phyloP scores from a whole-genome alignment of 1,140 invertebrate genomes.

The Drosophila sechellia region DNA sequence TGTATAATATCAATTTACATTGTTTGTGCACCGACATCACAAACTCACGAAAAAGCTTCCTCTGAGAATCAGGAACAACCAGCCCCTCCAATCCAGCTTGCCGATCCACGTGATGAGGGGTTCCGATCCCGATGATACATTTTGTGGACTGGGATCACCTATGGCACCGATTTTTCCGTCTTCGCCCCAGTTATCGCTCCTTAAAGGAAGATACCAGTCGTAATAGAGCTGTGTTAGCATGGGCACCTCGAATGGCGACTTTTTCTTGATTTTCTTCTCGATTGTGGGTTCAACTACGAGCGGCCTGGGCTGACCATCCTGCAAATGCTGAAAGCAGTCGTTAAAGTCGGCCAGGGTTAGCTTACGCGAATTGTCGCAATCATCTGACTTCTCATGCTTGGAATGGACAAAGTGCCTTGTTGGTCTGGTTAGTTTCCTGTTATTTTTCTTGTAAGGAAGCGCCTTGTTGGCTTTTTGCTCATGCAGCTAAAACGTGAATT shows the following conservation, averaged over 20 bases:
- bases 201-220: conserved; percentile 58
- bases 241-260: conserved; percentile 25
- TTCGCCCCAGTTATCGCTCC: conserved; percentile 6
- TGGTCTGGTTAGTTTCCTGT: neutral
- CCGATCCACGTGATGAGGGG: conserved; percentile 6
- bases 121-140: conserved; percentile 10
- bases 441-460: neutral
- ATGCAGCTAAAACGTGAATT: neutral
- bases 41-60: conserved; percentile 56
- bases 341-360: conserved; percentile 54
- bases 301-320: neutral
- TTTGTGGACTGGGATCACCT: neutral
- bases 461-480: neutral
- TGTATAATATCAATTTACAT: conserved; percentile 10
- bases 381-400: neutral
- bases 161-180: neutral
- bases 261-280: conserved; percentile 25
- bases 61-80: conserved; percentile 24
- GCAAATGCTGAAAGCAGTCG: conserved; percentile 58
- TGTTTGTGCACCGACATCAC: conserved; percentile 8
- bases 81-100: neutral
- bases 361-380: conserved; percentile 20
- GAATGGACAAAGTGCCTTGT: neutral
- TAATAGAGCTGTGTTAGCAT: conserved; percentile 51
- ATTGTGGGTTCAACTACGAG: neutral